Percentiles rank a stretch among this genome's conserved stretches.
phyloP scores from a whole-genome alignment of 2,888 invertebrate genomes.

The Rhopalosiphum nymphaeae region DNA sequence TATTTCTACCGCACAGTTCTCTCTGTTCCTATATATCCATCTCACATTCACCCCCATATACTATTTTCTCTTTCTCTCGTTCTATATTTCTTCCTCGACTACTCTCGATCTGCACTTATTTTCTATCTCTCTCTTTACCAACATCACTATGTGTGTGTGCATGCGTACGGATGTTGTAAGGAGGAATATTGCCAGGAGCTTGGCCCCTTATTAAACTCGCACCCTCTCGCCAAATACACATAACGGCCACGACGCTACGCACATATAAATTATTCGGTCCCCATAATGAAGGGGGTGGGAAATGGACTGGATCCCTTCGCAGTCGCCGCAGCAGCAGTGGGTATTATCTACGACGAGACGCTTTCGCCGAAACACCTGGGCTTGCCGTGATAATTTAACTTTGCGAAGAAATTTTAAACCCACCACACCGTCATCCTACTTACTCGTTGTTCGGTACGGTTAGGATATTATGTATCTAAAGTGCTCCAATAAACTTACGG shows the following conservation, averaged over 20 bases:
- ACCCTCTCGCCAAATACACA: conserved; percentile 56
- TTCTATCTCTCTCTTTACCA: neutral
- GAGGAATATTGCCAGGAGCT: conserved; percentile 51
- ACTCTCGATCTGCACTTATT: neutral
- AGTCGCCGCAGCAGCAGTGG: neutral
- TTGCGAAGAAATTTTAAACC: conserved; percentile 34
- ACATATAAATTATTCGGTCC: conserved; percentile 63
- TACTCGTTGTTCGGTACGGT: neutral
- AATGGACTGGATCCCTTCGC: conserved; percentile 44
- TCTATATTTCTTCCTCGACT: neutral
- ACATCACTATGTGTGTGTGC: neutral
- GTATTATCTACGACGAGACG: conserved; percentile 55
- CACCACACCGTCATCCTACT: neutral
- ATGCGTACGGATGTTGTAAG: neutral
- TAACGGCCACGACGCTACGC: conserved; percentile 57
- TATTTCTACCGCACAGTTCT: conserved; percentile 37
- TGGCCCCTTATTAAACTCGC: conserved; percentile 62
- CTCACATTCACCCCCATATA: conserved; percentile 1
- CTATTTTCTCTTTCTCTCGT: neutral
- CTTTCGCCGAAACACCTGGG: conserved; percentile 40
- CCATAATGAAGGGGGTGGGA: conserved; percentile 45
- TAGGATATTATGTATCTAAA: conserved; percentile 13
- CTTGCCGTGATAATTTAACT: conserved; percentile 41
- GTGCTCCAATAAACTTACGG: conserved; percentile 44
- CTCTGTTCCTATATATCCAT: neutral